A percentile compares a stretch with the other conserved stretches of the same genome.
Conservation (phyloP, 2,888 invertebrate species). For the Epinotia nisella region DNA sequence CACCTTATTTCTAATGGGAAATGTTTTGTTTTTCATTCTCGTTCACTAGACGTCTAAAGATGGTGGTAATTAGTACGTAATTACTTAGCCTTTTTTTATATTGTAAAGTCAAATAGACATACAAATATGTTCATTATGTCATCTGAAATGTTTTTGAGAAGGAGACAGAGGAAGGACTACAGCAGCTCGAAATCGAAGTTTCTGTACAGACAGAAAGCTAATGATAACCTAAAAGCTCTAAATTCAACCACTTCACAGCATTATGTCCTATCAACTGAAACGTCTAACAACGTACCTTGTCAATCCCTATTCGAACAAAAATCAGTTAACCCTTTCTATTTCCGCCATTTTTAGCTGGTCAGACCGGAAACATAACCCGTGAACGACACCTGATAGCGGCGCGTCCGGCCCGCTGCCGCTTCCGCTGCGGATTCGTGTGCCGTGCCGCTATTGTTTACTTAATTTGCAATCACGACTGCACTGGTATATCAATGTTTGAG, state of each 20-base stretch:
- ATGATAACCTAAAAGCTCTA: too few species aligned
- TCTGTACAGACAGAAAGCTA: not conserved
- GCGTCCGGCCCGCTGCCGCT: slow-evolving; percentile 16
- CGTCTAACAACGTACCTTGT: not conserved
- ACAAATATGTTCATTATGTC: too few species aligned
- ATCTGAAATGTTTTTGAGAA: too few species aligned
- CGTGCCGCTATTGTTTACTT: slow-evolving; percentile 27
- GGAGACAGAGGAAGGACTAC: not conserved
- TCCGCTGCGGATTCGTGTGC: slow-evolving; percentile 14
- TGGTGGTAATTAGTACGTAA: too few species aligned
- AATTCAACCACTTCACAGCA: not conserved
- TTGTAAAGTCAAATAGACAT: too few species aligned
- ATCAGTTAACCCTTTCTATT: slow-evolving; percentile 29
- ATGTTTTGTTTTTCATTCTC: not conserved
- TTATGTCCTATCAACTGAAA: not conserved
- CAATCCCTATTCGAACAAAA: not conserved
- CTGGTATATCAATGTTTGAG: slow-evolving; percentile 4
- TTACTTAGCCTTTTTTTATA: too few species aligned
- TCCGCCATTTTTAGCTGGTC: slow-evolving; percentile 22
- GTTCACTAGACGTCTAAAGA: not conserved
- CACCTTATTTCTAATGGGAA: too few species aligned
- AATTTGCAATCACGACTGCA: slow-evolving; percentile 25
- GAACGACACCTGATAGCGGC: slow-evolving; percentile 33
- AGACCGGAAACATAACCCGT: slow-evolving; percentile 27
- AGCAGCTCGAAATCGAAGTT: not conserved